Percentiles rank a stretch among this genome's conserved stretches.
Conservation (phyloP, 2,888 invertebrate species). For the Campopleginae sp. region DNA sequence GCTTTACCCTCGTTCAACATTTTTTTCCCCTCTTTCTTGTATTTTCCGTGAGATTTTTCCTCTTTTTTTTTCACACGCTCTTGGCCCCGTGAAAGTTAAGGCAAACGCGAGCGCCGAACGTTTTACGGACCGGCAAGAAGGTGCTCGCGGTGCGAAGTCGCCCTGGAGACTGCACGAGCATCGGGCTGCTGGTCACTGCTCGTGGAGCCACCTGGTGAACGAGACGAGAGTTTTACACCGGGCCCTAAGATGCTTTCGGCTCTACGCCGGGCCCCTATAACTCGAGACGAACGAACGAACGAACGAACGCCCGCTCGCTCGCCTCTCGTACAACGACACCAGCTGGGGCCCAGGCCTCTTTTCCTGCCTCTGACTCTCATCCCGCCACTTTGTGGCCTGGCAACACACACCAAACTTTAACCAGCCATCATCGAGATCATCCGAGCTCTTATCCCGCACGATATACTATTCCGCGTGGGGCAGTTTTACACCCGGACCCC, state of each 20-base stretch:
- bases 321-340: constrained; percentile 67
- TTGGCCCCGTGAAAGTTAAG: constrained; percentile 11
- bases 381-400: constrained; percentile 71
- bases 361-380: constrained; percentile 39
- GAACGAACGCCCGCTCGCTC: too few relatives aligned
- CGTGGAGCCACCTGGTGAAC: constrained; percentile 87
- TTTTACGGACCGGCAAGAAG: constrained; percentile 76
- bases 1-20: constrained; percentile 19
- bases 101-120: constrained; percentile 55
- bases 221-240: constrained; percentile 67
- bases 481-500: constrained; percentile 19
- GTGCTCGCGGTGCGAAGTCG: constrained; percentile 88
- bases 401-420: constrained; percentile 82
- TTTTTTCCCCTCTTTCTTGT: neutral
- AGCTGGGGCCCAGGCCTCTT: constrained; percentile 58
- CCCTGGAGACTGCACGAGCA: constrained; percentile 88
- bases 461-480: constrained; percentile 71
- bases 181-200: constrained; percentile 87
- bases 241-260: constrained; percentile 77
- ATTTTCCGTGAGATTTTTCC: neutral
- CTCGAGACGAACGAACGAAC: constrained; percentile 83
- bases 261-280: constrained; percentile 37
- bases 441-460: constrained; percentile 6
- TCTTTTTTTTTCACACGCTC: constrained; percentile 4
- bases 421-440: constrained; percentile 80